phyloP scores from a whole-genome alignment of 2,797 vertebrate species.

The Cheirogaleus major region DNA sequence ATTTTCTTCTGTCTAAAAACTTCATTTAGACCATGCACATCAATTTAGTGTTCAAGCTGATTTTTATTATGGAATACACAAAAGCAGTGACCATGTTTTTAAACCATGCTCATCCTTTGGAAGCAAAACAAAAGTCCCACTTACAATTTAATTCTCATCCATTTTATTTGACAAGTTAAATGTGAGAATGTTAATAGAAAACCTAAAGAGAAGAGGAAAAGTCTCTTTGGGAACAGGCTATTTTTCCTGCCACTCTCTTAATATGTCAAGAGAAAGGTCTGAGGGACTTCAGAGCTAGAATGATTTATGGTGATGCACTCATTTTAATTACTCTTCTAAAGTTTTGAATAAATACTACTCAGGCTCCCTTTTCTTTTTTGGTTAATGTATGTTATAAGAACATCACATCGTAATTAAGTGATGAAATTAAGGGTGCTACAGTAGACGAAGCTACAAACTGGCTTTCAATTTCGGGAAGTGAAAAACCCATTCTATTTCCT shows the following conservation, averaged over 20 bases:
- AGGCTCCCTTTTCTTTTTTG: constrained; percentile 43
- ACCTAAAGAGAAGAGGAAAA: constrained; percentile 64
- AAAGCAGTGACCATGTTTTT: constrained; percentile 68
- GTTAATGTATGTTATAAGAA: constrained; percentile 64
- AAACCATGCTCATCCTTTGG: constrained; percentile 81
- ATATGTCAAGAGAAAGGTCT: constrained; percentile 49
- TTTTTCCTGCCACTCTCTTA: constrained; percentile 67
- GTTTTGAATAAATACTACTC: constrained; percentile 13
- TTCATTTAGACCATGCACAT: constrained; percentile 76
- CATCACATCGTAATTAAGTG: constrained; percentile 67
- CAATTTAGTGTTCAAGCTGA: constrained; percentile 80
- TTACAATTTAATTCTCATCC: constrained; percentile 83
- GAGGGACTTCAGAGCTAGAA: constrained; percentile 1
- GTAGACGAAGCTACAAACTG: background rate
- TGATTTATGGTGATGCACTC: constrained; percentile 55
- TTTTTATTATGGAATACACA: constrained; percentile 81
- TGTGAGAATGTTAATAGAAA: constrained; percentile 75
- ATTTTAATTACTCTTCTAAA: constrained; percentile 67
- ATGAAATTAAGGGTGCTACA: constrained; percentile 27
- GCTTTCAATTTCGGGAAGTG: constrained; percentile 32
- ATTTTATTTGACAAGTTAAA: constrained; percentile 77
- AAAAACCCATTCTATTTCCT: constrained; percentile 15
- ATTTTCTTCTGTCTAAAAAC: constrained; percentile 58
- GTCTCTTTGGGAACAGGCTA: constrained; percentile 64
- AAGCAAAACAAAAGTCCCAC: constrained; percentile 61